Conservation (phyloP, 1,140 invertebrate genomes). For the Macrosteles quadrilineatus region DNA sequence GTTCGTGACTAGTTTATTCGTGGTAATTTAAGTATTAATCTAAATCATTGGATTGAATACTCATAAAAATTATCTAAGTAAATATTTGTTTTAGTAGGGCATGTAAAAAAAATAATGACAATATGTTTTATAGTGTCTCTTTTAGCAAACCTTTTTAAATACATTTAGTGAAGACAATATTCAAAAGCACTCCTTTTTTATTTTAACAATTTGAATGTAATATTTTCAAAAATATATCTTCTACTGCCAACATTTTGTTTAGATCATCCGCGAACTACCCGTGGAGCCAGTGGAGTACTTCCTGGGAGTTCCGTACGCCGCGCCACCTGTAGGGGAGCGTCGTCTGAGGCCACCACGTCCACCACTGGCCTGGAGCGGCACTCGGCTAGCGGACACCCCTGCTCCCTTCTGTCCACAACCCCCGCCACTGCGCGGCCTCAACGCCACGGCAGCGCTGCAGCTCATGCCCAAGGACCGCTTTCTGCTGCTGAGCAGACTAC, state of each 20-base stretch:
- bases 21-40: not conserved
- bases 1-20: not conserved
- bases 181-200: no score
- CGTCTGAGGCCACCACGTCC: slow-evolving; percentile 71
- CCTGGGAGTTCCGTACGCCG: slow-evolving; percentile 82
- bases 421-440: not conserved
- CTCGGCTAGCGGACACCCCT: slow-evolving; percentile 70
- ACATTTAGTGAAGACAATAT: no score
- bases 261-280: slow-evolving; percentile 68
- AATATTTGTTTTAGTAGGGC: no score
- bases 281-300: slow-evolving; percentile 79
- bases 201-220: no score
- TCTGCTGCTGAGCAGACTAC: slow-evolving; percentile 63
- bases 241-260: no score
- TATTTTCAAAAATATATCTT: no score
- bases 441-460: slow-evolving; percentile 62
- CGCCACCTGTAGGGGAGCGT: slow-evolving; percentile 70
- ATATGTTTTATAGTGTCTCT: no score
- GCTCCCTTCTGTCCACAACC: slow-evolving; percentile 75
- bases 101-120: no score
- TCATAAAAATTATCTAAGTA: no score
- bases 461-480: slow-evolving; percentile 65
- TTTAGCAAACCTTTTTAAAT: no score
- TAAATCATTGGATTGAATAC: no score
- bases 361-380: slow-evolving; percentile 68